These are phyloP conservation scores for Brachionichthys hirsutus DNA, from an alignment of 2,113 vertebrate genomes.

Conservation along the genomic window DNA sequence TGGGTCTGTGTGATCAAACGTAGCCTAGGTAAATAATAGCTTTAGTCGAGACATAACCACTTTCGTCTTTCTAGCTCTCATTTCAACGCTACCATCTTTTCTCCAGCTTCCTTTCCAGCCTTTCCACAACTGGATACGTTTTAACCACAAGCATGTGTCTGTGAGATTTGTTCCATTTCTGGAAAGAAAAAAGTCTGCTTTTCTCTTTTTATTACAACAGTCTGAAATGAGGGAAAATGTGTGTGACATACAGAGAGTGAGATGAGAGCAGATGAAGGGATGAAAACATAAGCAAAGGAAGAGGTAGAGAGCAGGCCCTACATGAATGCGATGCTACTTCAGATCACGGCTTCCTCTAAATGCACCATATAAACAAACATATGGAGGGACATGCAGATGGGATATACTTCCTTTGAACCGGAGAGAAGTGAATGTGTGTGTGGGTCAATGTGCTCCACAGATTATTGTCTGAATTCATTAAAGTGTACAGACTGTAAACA, in stretches of 20 bases:
- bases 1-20: slow-evolving; percentile 31
- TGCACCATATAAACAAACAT: slow-evolving; percentile 61
- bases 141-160: slow-evolving; percentile 26
- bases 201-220: slow-evolving; percentile 18
- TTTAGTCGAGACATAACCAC: slow-evolving; percentile 62
- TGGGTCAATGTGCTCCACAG: slow-evolving; percentile 11
- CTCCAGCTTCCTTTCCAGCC: not conserved
- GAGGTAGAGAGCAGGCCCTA: slow-evolving; percentile 37
- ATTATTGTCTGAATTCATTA: slow-evolving; percentile 61
- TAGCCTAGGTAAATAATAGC: slow-evolving; percentile 47
- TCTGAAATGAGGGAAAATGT: slow-evolving; percentile 19
- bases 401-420: slow-evolving; percentile 43
- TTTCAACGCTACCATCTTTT: slow-evolving; percentile 10
- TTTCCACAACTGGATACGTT: slow-evolving; percentile 5
- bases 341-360: slow-evolving; percentile 56
- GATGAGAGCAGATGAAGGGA: slow-evolving; percentile 40
- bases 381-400: slow-evolving; percentile 32
- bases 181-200: not conserved
- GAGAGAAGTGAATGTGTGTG: slow-evolving; percentile 25
- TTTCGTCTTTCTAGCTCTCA: slow-evolving; percentile 21
- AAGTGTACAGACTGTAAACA: slow-evolving; percentile 60
- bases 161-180: slow-evolving; percentile 28
- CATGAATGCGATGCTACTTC: slow-evolving; percentile 57
- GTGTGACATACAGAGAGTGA: slow-evolving; percentile 33
- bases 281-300: slow-evolving; percentile 61